Conservation (phyloP, 1,140 invertebrate species). For the Arion vulgaris region DNA sequence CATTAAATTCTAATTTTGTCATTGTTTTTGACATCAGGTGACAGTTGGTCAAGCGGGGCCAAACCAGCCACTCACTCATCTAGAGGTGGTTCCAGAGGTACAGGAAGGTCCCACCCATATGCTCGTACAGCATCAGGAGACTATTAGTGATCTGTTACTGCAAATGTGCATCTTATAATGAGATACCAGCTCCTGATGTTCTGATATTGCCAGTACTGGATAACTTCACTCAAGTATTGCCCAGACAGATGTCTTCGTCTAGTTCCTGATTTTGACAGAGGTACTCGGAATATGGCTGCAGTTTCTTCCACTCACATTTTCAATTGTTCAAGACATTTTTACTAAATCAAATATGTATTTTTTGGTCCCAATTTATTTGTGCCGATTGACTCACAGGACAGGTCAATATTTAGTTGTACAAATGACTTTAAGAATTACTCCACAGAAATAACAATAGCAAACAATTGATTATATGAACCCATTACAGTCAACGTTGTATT, state of each 20-base stretch:
- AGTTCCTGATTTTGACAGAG: neutral
- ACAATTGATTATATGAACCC: no score
- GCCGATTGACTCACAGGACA: no score
- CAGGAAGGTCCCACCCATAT: conserved; percentile 15
- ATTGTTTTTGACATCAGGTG: conserved; percentile 1
- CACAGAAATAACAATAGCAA: no score
- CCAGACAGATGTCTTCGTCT: neutral
- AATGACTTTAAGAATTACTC: no score
- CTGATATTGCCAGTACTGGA: neutral
- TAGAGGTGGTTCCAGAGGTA: conserved; percentile 5
- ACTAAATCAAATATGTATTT: neutral
- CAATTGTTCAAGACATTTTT: neutral
- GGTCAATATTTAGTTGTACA: no score
- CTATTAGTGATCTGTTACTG: neutral
- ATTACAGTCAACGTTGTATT: no score
- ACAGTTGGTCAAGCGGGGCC: conserved; percentile 3
- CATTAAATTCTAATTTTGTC: neutral
- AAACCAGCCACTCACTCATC: conserved; percentile 17
- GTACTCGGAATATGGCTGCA: neutral
- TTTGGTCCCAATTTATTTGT: no score
- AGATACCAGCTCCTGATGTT: neutral
- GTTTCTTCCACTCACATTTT: neutral
- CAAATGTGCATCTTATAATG: neutral
- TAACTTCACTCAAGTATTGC: neutral
- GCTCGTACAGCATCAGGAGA: neutral